phyloP scores from a whole-genome alignment of 2,797 vertebrate species.

The Triplophysa bombifrons region DNA sequence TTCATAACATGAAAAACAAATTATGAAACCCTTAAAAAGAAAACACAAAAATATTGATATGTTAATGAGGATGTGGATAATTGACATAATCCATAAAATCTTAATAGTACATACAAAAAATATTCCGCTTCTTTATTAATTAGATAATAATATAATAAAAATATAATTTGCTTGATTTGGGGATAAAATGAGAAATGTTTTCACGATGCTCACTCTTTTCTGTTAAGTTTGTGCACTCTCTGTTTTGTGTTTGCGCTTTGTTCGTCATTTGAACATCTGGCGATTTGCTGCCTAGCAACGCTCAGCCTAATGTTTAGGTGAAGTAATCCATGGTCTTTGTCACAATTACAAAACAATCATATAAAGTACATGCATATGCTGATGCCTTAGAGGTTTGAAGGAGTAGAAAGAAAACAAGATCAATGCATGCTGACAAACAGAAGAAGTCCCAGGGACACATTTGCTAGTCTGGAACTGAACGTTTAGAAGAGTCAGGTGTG shows the following conservation, averaged over 20 bases:
- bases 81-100: background rate
- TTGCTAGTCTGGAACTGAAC: slow-evolving; percentile 20
- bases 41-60: background rate
- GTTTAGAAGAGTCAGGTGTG: slow-evolving; percentile 15
- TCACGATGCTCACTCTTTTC: background rate
- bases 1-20: no score
- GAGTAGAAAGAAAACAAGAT: background rate
- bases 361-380: background rate
- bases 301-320: slow-evolving; percentile 35
- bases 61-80: no score
- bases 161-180: background rate
- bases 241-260: background rate
- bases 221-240: background rate
- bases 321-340: slow-evolving; percentile 19
- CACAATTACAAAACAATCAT: slow-evolving; percentile 14
- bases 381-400: background rate
- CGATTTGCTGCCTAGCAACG: slow-evolving; percentile 51
- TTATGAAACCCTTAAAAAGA: no score
- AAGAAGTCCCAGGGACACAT: slow-evolving; percentile 20
- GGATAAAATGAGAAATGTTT: background rate
- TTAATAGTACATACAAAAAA: background rate
- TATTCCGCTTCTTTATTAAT: background rate
- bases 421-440: slow-evolving; percentile 28
- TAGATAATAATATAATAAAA: background rate
- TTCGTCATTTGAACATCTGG: slow-evolving; percentile 41